Evolutionary conservation across 2,113 vertebrate species (phyloP).

Genomic region (Prunella himalayana): DNA sequence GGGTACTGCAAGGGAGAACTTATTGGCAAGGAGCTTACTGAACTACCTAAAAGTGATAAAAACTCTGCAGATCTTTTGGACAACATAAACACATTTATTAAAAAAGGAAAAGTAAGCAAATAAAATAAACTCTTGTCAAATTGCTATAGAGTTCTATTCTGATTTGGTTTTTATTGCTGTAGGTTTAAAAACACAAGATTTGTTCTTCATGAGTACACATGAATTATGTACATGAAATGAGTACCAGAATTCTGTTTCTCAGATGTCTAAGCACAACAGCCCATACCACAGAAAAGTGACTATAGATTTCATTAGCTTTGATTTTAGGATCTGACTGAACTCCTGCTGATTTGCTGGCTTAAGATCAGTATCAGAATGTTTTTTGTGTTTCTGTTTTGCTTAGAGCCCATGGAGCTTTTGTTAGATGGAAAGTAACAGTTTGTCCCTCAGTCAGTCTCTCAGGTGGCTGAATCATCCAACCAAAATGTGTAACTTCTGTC

Average conservation of each 20-base stretch:
- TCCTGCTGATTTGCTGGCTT: background rate
- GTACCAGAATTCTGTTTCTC: background rate
- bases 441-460: background rate
- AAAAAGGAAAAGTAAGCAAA: conserved; percentile 89
- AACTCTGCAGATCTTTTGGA: conserved; percentile 88
- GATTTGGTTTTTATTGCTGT: background rate
- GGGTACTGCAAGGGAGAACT: conserved; percentile 91
- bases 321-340: background rate
- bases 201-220: background rate
- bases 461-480: background rate
- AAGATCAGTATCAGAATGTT: background rate
- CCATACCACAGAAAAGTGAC: background rate
- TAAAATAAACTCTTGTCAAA: background rate
- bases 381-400: background rate
- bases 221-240: too few relatives aligned
- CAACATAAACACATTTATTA: conserved; percentile 90
- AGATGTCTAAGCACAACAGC: background rate
- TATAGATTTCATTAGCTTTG: background rate
- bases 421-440: background rate
- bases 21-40: conserved; percentile 90
- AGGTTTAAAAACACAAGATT: background rate
- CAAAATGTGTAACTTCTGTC: background rate
- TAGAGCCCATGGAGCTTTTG: background rate
- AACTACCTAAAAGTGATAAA: conserved; percentile 89
- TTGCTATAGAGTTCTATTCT: background rate